Percentiles rank a stretch among this genome's conserved stretches.
These are phyloP conservation scores for Blastomussa wellsi DNA, from an alignment of 92 coral and sea anemone species.

Conservation along the genomic window DNA sequence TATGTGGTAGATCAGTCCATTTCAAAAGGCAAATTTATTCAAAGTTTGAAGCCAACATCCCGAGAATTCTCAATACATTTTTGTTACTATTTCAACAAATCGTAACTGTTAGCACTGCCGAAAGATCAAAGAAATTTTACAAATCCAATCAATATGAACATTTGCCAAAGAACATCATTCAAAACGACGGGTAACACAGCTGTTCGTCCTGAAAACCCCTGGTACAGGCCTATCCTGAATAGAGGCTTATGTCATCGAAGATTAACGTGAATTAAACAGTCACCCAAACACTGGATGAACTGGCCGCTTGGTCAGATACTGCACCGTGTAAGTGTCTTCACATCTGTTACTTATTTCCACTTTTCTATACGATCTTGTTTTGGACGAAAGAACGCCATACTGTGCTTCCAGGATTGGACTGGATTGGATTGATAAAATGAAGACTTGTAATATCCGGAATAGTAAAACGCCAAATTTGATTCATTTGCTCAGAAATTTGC, in stretches of 20 bases:
- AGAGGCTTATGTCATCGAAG: conserved; percentile 18
- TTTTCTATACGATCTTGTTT: not conserved
- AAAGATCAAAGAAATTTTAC: not conserved
- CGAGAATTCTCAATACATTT: not conserved
- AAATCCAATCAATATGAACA: conserved; percentile 12
- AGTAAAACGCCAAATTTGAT: too few species aligned
- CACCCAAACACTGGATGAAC: conserved; percentile 12
- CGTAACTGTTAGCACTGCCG: not conserved
- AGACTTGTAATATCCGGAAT: too few species aligned
- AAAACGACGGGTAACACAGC: not conserved
- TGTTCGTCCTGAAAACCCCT: not conserved
- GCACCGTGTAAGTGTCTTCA: not conserved
- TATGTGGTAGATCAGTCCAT: too few species aligned
- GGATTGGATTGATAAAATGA: too few species aligned
- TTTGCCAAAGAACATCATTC: not conserved
- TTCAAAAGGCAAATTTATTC: not conserved
- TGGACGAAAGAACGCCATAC: not conserved
- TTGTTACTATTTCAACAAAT: not conserved
- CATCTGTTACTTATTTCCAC: not conserved
- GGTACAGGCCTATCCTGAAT: not conserved
- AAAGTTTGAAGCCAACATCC: not conserved
- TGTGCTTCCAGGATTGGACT: too few species aligned
- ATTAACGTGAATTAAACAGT: not conserved
- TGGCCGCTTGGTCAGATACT: not conserved
- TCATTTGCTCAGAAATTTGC: too few species aligned